Conservation (phyloP, 1,140 invertebrate genomes). For the Lepidotrigona ventralis region DNA sequence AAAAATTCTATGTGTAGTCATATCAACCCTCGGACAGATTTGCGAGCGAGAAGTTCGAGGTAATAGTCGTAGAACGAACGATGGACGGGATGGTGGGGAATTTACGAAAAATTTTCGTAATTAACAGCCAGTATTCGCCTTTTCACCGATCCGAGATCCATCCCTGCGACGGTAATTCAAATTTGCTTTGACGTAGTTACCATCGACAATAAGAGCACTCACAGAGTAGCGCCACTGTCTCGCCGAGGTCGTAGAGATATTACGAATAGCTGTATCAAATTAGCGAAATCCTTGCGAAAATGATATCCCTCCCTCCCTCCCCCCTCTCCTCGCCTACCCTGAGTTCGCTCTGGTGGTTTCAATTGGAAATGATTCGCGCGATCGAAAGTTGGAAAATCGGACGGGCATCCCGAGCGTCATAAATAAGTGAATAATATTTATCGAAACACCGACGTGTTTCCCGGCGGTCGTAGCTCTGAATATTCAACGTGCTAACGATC, state of each 20-base stretch:
- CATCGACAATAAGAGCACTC: constrained; percentile 21
- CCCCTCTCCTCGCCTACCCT: too few relatives aligned
- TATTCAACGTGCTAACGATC: not conserved
- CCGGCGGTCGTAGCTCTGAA: not conserved
- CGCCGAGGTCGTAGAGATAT: not conserved
- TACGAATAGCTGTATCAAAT: constrained; percentile 16
- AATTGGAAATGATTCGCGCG: not conserved
- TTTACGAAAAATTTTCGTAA: too few relatives aligned
- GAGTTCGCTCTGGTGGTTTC: too few relatives aligned
- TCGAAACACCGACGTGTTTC: not conserved
- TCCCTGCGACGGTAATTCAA: constrained; percentile 6
- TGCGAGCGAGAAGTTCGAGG: not conserved
- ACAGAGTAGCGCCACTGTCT: not conserved
- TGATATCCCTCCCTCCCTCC: too few relatives aligned
- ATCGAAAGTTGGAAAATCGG: not conserved
- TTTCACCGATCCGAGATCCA: constrained; percentile 8
- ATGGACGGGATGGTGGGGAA: too few relatives aligned
- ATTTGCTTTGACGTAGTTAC: constrained; percentile 24
- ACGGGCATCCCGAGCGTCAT: not conserved
- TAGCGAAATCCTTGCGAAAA: not conserved
- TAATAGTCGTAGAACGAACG: not conserved
- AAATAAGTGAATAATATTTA: not conserved
- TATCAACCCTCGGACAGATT: not conserved
- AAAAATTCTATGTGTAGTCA: not conserved
- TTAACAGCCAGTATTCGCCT: not conserved